Conservation (phyloP, 2,888 invertebrate genomes). For the Eristalis arbustorum region DNA sequence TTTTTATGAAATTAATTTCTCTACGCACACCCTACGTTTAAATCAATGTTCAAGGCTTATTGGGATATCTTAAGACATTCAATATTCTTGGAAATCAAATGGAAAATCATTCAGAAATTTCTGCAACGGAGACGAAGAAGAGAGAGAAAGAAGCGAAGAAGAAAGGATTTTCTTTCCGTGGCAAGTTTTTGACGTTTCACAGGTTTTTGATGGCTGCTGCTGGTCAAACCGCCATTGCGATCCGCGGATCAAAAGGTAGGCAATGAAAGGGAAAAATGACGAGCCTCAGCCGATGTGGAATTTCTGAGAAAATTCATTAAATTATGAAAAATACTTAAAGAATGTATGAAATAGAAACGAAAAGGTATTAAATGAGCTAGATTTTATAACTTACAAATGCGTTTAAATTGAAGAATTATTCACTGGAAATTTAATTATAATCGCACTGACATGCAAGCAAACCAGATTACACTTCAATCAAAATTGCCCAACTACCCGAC, state of each 20-base stretch:
- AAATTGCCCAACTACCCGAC: conserved; percentile 69
- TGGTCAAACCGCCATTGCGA: conserved; percentile 69
- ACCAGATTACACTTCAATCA: conserved; percentile 69
- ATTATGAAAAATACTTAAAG: conserved; percentile 9
- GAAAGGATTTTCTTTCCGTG: conserved; percentile 56
- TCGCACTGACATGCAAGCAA: conserved; percentile 66
- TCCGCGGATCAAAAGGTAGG: conserved; percentile 53
- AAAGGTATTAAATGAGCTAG: background rate
- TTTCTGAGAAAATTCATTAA: conserved; percentile 25
- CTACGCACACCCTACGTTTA: conserved; percentile 16
- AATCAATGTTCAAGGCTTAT: background rate
- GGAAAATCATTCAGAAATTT: conserved; percentile 53
- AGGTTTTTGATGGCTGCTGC: conserved; percentile 35
- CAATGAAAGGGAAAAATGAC: conserved; percentile 15
- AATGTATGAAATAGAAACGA: background rate
- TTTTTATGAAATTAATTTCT: conserved; percentile 28
- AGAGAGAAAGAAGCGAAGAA: conserved; percentile 29
- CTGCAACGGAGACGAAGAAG: background rate
- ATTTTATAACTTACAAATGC: conserved; percentile 60
- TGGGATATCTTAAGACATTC: background rate
- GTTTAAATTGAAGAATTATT: conserved; percentile 59
- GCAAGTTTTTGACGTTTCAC: conserved; percentile 67
- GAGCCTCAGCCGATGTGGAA: conserved; percentile 34
- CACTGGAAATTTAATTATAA: conserved; percentile 65
- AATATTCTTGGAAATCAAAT: background rate